phyloP scores from a whole-genome alignment of 2,888 invertebrate species.

The Tridacna gigas region DNA sequence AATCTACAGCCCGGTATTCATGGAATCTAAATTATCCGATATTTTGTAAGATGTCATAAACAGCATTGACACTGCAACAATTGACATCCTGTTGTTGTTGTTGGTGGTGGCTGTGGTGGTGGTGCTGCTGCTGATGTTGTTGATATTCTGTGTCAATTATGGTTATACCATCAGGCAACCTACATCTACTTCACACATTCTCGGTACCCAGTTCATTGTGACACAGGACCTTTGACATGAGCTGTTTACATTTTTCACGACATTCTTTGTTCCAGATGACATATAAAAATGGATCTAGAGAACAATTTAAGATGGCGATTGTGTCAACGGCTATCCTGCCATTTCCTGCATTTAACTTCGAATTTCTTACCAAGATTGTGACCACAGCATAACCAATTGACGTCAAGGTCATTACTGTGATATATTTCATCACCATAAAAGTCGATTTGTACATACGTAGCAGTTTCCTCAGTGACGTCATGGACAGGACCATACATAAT shows the following conservation, averaged over 20 bases:
- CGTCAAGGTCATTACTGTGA: not conserved
- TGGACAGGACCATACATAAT: not conserved
- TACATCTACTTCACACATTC: too few species aligned
- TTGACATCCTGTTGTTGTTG: too few species aligned
- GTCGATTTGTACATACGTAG: not conserved
- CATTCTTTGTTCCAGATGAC: not conserved
- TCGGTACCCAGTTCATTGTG: too few species aligned
- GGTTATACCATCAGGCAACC: too few species aligned
- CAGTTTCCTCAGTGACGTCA: not conserved
- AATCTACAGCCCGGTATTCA: too few species aligned
- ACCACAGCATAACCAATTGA: not conserved
- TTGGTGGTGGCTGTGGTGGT: too few species aligned
- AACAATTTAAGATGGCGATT: not conserved
- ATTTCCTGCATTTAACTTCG: not conserved
- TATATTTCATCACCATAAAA: not conserved
- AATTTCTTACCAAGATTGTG: not conserved
- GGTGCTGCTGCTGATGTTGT: too few species aligned
- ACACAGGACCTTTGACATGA: not conserved
- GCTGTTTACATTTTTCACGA: not conserved
- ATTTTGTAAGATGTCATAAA: too few species aligned
- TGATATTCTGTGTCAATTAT: too few species aligned
- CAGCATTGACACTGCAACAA: too few species aligned
- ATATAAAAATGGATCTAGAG: not conserved
- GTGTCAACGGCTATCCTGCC: not conserved
- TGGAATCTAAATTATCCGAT: too few species aligned